Conservation (phyloP, 2,113 vertebrate species). For the Chauna torquata region DNA sequence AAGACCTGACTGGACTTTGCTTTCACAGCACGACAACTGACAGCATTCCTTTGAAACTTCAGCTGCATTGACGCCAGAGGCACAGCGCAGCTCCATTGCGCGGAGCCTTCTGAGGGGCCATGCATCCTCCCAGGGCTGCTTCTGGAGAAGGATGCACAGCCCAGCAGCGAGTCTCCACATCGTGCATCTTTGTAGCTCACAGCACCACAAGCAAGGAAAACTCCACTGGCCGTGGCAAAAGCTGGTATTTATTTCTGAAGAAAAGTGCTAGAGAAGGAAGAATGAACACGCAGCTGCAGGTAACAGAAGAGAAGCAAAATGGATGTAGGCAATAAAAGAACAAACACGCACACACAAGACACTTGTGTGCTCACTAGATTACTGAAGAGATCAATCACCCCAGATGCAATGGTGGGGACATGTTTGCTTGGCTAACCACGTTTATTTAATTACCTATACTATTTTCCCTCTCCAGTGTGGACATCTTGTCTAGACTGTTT, state of each 20-base stretch:
- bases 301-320: neutral
- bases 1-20: neutral
- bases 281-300: neutral
- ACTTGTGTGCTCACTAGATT: neutral
- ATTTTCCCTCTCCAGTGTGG: neutral
- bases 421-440: neutral
- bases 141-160: neutral
- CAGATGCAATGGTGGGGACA: neutral
- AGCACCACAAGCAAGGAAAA: neutral
- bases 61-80: fast-evolving
- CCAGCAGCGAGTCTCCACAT: neutral
- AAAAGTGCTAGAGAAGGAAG: neutral
- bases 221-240: neutral
- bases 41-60: neutral
- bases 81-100: neutral
- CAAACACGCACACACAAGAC: neutral
- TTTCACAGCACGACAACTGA: neutral
- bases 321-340: neutral
- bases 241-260: neutral
- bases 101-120: neutral
- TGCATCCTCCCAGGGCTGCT: neutral
- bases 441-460: neutral
- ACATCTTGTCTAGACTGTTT: neutral
- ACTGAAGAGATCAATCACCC: neutral
- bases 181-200: neutral